Evolutionary conservation across 2,113 vertebrate genomes (phyloP).

Genomic region (Edolisoma coerulescens): DNA sequence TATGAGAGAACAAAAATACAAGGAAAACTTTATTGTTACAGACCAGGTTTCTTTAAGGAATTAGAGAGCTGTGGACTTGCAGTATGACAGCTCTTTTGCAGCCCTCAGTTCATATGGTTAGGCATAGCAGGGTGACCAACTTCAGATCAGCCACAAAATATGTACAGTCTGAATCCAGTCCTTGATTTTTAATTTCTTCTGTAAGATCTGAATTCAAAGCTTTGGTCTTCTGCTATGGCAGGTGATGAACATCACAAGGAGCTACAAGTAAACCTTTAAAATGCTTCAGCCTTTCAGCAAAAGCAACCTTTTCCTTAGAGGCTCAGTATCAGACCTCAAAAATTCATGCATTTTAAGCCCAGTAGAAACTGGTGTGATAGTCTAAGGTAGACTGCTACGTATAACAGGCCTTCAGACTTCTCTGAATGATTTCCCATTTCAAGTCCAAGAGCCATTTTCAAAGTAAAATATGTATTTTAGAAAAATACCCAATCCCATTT

Average conservation of each 20-base stretch:
- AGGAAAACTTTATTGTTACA: not conserved
- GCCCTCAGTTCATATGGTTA: not conserved
- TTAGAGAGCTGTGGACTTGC: not conserved
- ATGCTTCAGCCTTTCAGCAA: not conserved
- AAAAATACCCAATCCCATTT: not conserved
- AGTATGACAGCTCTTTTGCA: not conserved
- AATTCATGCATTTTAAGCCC: conserved; percentile 28
- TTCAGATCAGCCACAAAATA: not conserved
- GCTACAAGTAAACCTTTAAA: conserved; percentile 9
- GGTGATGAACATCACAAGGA: conserved; percentile 4
- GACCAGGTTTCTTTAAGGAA: not conserved
- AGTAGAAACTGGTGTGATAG: not conserved
- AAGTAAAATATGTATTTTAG: not conserved
- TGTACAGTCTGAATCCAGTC: not conserved
- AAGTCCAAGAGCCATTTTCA: not conserved
- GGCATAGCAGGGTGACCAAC: not conserved
- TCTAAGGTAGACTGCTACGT: not conserved
- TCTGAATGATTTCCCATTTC: not conserved
- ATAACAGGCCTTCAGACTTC: not conserved
- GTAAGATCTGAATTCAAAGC: not conserved
- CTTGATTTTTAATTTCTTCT: not conserved
- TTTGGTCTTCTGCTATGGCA: not conserved
- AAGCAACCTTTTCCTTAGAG: not conserved
- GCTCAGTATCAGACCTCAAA: not conserved
- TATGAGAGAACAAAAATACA: not conserved